phyloP scores from a whole-genome alignment of 2,888 invertebrate genomes.

The Brachypalpus laphriformis region DNA sequence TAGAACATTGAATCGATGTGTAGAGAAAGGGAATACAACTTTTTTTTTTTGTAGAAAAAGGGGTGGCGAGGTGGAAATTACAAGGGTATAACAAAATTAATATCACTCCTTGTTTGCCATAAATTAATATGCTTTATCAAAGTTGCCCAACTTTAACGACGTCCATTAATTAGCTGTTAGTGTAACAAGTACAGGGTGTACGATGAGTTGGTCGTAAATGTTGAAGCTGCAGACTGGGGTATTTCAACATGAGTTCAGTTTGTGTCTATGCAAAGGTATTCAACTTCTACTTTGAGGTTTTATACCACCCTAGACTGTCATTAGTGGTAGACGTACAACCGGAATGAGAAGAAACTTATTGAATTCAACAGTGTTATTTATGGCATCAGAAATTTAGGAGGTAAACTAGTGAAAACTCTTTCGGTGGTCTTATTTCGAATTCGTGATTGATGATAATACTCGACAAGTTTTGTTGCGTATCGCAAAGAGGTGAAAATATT shows the following conservation, averaged over 20 bases:
- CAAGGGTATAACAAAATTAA: slow-evolving; percentile 54
- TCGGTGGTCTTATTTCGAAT: too few species aligned
- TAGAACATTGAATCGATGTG: neutral
- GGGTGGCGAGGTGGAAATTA: slow-evolving; percentile 14
- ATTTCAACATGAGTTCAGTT: slow-evolving; percentile 6
- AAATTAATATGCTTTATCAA: slow-evolving; percentile 64
- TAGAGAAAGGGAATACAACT: slow-evolving; percentile 7
- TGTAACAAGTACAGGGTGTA: slow-evolving; percentile 55
- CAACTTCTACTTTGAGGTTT: neutral
- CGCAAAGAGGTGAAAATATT: too few species aligned
- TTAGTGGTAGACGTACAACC: neutral
- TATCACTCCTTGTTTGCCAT: slow-evolving; percentile 62
- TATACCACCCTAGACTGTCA: neutral
- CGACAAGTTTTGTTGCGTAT: too few species aligned
- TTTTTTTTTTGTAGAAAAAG: neutral
- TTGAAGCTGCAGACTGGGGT: neutral
- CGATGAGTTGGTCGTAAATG: neutral
- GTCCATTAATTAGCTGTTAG: slow-evolving; percentile 58
- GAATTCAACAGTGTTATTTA: neutral
- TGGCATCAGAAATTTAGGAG: neutral
- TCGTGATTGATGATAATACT: too few species aligned
- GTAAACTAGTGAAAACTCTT: neutral
- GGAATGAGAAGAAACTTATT: neutral
- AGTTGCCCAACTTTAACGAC: slow-evolving; percentile 53
- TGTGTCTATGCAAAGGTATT: neutral